A percentile compares a stretch with the other conserved stretches of the same genome.
phyloP scores from a whole-genome alignment of 2,797 vertebrate genomes.

The Streptopelia turtur region DNA sequence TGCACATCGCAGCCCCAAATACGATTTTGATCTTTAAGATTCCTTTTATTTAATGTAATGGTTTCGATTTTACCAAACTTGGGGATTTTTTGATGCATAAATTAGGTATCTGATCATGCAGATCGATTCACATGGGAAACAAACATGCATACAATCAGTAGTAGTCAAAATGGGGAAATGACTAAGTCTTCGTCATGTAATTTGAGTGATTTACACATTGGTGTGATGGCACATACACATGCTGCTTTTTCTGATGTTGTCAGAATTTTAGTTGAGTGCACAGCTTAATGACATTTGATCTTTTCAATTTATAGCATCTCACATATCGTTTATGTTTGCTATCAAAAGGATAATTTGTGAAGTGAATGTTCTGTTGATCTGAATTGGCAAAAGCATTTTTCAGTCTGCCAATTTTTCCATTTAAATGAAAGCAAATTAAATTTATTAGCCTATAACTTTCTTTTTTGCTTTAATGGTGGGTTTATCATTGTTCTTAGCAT shows the following conservation, averaged over 20 bases:
- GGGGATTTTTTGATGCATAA: neutral
- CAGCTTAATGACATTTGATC: constrained; percentile 39
- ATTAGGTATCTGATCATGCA: neutral
- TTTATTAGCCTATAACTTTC: constrained; percentile 33
- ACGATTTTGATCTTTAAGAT: neutral
- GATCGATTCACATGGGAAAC: neutral
- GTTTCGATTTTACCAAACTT: neutral
- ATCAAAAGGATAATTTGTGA: constrained; percentile 44
- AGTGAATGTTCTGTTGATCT: constrained; percentile 8
- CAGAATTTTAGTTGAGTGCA: neutral
- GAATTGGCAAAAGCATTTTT: constrained; percentile 48
- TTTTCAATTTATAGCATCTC: constrained; percentile 33
- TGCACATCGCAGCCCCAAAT: neutral
- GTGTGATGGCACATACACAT: neutral
- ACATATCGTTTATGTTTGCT: neutral
- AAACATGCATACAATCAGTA: neutral
- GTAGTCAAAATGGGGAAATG: neutral
- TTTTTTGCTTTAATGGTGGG: neutral
- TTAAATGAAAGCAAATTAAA: constrained; percentile 37
- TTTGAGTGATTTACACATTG: neutral
- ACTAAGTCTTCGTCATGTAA: neutral
- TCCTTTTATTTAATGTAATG: neutral
- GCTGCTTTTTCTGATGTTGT: neutral
- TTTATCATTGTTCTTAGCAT: constrained; percentile 4
- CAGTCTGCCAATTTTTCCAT: constrained; percentile 30